These are phyloP conservation scores for Choristoneura rosaceana DNA, from an alignment of 2,888 invertebrate species.

Conservation along the genomic window DNA sequence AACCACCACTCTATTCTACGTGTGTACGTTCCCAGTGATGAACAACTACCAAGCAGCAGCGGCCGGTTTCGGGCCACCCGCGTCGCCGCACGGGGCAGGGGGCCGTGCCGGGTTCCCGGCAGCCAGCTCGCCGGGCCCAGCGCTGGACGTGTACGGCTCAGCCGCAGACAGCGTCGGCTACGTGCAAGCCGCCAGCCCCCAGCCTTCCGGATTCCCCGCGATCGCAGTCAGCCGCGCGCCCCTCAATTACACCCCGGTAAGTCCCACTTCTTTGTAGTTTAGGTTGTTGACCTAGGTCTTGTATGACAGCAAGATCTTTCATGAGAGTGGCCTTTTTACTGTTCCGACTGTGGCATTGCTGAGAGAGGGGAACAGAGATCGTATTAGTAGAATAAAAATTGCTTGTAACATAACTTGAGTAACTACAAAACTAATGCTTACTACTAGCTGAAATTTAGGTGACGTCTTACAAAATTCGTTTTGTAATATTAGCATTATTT, in stretches of 20 bases:
- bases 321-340: too few species aligned
- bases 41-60: slow-evolving; percentile 97
- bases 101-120: slow-evolving; percentile 93
- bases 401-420: too few species aligned
- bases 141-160: slow-evolving; percentile 97
- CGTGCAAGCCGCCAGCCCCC: slow-evolving; percentile 98
- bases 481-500: too few species aligned
- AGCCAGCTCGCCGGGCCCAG: slow-evolving; percentile 96
- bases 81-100: slow-evolving; percentile 91
- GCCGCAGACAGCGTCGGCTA: slow-evolving; percentile 96
- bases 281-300: neutral
- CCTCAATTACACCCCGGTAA: slow-evolving; percentile 97
- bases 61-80: slow-evolving; percentile 92
- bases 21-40: slow-evolving; percentile 90
- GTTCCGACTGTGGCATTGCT: too few species aligned
- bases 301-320: too few species aligned
- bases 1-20: slow-evolving; percentile 15
- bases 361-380: too few species aligned
- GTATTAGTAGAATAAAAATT: too few species aligned
- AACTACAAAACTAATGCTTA: too few species aligned
- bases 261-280: slow-evolving; percentile 53
- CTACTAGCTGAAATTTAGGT: too few species aligned
- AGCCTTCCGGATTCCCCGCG: slow-evolving; percentile 97
- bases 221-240: slow-evolving; percentile 97
- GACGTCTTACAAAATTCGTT: too few species aligned